phyloP scores from a whole-genome alignment of 2,113 vertebrate genomes.

The Lophotis ruficrista region DNA sequence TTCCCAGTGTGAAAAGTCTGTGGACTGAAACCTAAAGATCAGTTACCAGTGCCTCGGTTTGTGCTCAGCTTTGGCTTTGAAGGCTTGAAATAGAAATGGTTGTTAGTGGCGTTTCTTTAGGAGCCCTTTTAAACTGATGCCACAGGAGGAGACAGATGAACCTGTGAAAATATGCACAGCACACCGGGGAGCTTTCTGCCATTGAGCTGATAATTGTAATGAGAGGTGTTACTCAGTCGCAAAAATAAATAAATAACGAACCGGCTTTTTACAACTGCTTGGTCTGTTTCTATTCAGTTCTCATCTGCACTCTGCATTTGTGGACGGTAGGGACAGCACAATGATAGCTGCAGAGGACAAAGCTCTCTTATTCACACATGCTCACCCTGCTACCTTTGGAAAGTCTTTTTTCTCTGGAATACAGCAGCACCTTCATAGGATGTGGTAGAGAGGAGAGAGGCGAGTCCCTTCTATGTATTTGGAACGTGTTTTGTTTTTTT shows the following conservation, averaged over 20 bases:
- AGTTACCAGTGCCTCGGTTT: conserved; percentile 41
- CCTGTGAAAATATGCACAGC: conserved; percentile 64
- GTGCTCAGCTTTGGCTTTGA: conserved; percentile 59
- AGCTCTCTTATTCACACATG: conserved; percentile 43
- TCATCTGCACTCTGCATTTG: conserved; percentile 45
- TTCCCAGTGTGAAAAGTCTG: conserved; percentile 55
- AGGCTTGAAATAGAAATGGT: conserved; percentile 67
- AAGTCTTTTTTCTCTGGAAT: conserved; percentile 3
- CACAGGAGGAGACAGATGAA: conserved; percentile 62
- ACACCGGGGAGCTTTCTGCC: conserved; percentile 48
- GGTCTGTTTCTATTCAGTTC: conserved; percentile 55
- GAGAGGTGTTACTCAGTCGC: conserved; percentile 72
- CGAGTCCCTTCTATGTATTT: neutral
- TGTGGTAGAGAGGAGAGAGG: neutral
- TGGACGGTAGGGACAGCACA: neutral
- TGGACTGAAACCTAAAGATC: conserved; percentile 53
- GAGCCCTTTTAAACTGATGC: conserved; percentile 62
- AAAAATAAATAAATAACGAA: conserved; percentile 46
- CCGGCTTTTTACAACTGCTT: conserved; percentile 56
- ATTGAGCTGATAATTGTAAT: conserved; percentile 65
- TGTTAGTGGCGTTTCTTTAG: conserved; percentile 62
- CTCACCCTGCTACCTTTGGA: conserved; percentile 29
- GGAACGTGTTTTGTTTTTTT: neutral
- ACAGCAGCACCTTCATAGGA: neutral
- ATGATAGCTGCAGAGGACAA: conserved; percentile 59